Percentiles rank a stretch among this genome's conserved stretches.
Conservation (phyloP, 2,113 vertebrate species). For the Carollia perspicillata region DNA sequence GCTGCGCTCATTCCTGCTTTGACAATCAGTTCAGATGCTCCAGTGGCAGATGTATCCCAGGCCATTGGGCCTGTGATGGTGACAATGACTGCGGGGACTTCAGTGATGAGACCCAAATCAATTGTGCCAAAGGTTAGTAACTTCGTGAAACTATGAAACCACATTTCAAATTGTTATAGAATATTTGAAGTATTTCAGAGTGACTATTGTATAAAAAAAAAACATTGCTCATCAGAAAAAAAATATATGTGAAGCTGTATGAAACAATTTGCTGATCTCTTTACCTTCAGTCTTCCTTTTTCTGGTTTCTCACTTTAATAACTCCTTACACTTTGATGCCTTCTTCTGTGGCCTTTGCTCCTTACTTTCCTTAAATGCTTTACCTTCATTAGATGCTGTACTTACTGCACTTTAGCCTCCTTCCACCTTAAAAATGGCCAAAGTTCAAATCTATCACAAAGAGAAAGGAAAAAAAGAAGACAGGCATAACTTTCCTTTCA, state of each 20-base stretch:
- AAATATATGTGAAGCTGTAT: background rate
- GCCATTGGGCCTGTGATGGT: slow-evolving; percentile 95
- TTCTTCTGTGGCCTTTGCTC: background rate
- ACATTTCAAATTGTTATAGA: background rate
- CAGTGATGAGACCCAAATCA: slow-evolving; percentile 91
- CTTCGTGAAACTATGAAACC: background rate
- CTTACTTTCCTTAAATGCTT: background rate
- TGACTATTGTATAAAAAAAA: background rate
- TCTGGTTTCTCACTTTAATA: background rate
- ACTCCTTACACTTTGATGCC: background rate
- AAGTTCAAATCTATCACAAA: background rate
- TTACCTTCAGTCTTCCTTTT: background rate
- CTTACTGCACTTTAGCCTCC: background rate
- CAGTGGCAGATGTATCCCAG: slow-evolving; percentile 93
- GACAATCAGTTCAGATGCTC: slow-evolving; percentile 91
- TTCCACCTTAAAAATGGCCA: background rate
- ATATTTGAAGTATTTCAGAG: background rate
- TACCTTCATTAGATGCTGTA: background rate
- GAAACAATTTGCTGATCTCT: background rate
- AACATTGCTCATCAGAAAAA: background rate
- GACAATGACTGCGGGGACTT: slow-evolving; percentile 98
- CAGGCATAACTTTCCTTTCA: background rate
- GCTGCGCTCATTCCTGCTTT: slow-evolving; percentile 90
- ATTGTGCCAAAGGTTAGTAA: slow-evolving; percentile 90
- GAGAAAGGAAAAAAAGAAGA: background rate